These are phyloP conservation scores for Allophyes oxyacanthae DNA, from an alignment of 2,888 invertebrate genomes.

Conservation along the genomic window DNA sequence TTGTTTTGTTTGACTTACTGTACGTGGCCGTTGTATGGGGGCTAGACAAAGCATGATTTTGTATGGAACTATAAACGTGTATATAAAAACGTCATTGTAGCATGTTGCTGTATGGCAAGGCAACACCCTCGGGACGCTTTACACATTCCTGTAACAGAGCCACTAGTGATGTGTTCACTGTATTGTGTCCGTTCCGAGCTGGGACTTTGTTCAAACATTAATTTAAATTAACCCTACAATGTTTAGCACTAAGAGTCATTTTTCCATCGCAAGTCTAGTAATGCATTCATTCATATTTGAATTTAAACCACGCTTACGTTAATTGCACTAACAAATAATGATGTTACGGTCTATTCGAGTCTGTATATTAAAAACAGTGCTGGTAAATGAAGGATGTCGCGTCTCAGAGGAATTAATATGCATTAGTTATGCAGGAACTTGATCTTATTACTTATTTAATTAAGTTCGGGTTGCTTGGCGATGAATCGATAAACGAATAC, in stretches of 20 bases:
- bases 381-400: constrained; percentile 50
- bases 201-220: constrained; percentile 46
- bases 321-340: constrained; percentile 53
- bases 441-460: constrained; percentile 74
- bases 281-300: constrained; percentile 56
- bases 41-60: constrained; percentile 45
- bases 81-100: constrained; percentile 62
- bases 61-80: constrained; percentile 45
- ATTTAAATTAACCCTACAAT: constrained; percentile 49
- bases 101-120: constrained; percentile 53
- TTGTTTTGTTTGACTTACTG: constrained; percentile 42
- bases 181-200: constrained; percentile 52
- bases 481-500: constrained; percentile 50
- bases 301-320: constrained; percentile 54
- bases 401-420: constrained; percentile 58
- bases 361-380: constrained; percentile 30
- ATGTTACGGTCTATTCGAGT: constrained; percentile 51
- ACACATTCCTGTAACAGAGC: constrained; percentile 59
- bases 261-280: constrained; percentile 37
- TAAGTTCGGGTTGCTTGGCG: constrained; percentile 55
- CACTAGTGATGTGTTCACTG: constrained; percentile 51
- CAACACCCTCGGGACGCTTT: constrained; percentile 63
- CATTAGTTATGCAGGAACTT: constrained; percentile 66
- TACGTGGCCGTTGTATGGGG: constrained; percentile 2
- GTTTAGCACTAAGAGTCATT: constrained; percentile 42